Percentiles rank a stretch among this genome's conserved stretches.
These are phyloP conservation scores for Drosophila longiperda DNA, from an alignment of 2,888 invertebrate genomes.

Conservation along the genomic window DNA sequence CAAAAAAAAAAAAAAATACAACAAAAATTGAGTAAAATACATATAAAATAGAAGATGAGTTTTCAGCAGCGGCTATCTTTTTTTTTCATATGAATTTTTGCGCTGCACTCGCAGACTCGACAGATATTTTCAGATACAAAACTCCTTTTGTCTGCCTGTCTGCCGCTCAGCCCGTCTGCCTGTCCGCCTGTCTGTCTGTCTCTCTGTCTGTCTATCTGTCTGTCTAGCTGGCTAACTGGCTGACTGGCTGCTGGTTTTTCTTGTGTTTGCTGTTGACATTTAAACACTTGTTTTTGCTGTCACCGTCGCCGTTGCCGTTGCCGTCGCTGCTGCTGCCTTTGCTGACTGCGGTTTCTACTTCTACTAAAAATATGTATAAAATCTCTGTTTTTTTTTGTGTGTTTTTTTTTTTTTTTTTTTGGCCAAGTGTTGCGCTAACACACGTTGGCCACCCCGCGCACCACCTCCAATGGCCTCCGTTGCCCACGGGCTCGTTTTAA, in stretches of 20 bases:
- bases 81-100: conserved; percentile 69
- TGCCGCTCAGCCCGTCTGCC: conserved; percentile 2
- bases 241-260: conserved; percentile 56
- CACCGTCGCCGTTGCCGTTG: not conserved
- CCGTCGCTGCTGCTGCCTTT: conserved; percentile 3
- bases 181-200: conserved; percentile 36
- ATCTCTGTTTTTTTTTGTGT: conserved; percentile 30
- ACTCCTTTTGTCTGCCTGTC: conserved; percentile 54
- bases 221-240: not conserved
- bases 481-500: conserved; percentile 52
- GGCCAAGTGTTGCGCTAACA: conserved; percentile 77
- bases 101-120: conserved; percentile 25
- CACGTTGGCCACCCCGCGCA: conserved; percentile 42
- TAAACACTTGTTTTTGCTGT: conserved; percentile 74
- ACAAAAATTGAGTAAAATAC: conserved; percentile 8
- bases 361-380: conserved; percentile 53
- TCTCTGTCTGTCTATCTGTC: conserved; percentile 36
- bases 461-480: not conserved
- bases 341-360: conserved; percentile 63
- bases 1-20: not conserved
- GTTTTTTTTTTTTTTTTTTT: conserved; percentile 34
- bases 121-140: conserved; percentile 22
- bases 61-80: conserved; percentile 37
- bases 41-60: conserved; percentile 65
- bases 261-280: conserved; percentile 73